Percentiles rank a stretch among this genome's conserved stretches.
Evolutionary conservation across 2,113 vertebrate species (phyloP).

Genomic region (Geococcyx californianus): DNA sequence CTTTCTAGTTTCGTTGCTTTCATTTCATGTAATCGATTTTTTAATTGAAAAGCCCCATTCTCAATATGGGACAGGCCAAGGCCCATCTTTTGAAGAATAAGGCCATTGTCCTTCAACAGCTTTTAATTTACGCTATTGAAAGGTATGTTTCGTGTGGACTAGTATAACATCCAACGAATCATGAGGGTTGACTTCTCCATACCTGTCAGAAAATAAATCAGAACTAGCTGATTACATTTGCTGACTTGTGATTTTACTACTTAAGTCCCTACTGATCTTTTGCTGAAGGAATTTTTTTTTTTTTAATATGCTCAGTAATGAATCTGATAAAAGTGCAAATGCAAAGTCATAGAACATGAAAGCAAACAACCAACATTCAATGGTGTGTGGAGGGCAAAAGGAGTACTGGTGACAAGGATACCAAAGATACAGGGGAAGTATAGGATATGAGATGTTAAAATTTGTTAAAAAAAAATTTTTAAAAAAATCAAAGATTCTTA

Average conservation of each 20-base stretch:
- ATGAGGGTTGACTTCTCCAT: background rate
- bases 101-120: background rate
- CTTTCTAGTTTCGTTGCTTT: background rate
- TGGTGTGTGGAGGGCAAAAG: background rate
- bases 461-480: background rate
- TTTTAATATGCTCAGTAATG: background rate
- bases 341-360: background rate
- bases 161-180: background rate
- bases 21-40: background rate
- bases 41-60: background rate
- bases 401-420: background rate
- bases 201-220: too few relatives aligned
- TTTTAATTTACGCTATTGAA: background rate
- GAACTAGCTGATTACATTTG: background rate
- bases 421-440: background rate
- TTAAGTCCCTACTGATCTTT: background rate
- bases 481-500: too few relatives aligned
- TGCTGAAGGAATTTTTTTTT: background rate
- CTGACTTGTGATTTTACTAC: background rate
- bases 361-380: background rate
- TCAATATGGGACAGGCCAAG: background rate
- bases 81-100: background rate
- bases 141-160: background rate
- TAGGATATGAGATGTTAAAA: background rate
- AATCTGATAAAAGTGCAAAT: background rate